Conservation (phyloP, 2,113 vertebrate genomes). For the Taurulus bubalis region DNA sequence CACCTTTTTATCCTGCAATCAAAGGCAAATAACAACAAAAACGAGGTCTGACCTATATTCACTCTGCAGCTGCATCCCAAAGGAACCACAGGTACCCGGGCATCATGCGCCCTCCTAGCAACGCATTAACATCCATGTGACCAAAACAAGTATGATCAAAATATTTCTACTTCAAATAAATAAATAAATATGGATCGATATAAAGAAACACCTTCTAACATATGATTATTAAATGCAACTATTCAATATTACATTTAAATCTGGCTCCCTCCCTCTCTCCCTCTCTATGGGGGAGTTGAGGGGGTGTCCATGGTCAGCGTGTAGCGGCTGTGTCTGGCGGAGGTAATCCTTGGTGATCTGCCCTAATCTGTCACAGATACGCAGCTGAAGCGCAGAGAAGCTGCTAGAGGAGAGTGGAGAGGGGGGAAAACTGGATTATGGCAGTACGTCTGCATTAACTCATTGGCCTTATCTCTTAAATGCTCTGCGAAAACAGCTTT, state of each 20-base stretch:
- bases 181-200: not conserved
- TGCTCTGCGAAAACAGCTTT: constrained; percentile 79
- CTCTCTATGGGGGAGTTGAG: constrained; percentile 28
- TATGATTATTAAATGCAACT: constrained; percentile 29
- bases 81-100: constrained; percentile 57
- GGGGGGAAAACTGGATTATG: constrained; percentile 79
- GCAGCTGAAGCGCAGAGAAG: constrained; percentile 76
- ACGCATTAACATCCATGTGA: constrained; percentile 3
- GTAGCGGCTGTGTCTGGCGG: constrained; percentile 72
- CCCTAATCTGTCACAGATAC: constrained; percentile 87
- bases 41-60: constrained; percentile 72
- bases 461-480: constrained; percentile 83
- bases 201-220: not conserved
- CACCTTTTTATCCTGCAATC: constrained; percentile 62
- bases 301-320: constrained; percentile 73
- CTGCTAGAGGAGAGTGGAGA: constrained; percentile 59
- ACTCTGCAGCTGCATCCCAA: constrained; percentile 50
- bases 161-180: not conserved
- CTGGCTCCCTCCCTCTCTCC: constrained; percentile 3
- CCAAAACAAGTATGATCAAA: constrained; percentile 15
- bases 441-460: constrained; percentile 81
- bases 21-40: constrained; percentile 61
- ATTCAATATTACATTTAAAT: constrained; percentile 34
- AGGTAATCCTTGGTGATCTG: constrained; percentile 86
- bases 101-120: constrained; percentile 19